phyloP scores from a whole-genome alignment of 2,797 vertebrate species.

The Synanceia verrucosa region DNA sequence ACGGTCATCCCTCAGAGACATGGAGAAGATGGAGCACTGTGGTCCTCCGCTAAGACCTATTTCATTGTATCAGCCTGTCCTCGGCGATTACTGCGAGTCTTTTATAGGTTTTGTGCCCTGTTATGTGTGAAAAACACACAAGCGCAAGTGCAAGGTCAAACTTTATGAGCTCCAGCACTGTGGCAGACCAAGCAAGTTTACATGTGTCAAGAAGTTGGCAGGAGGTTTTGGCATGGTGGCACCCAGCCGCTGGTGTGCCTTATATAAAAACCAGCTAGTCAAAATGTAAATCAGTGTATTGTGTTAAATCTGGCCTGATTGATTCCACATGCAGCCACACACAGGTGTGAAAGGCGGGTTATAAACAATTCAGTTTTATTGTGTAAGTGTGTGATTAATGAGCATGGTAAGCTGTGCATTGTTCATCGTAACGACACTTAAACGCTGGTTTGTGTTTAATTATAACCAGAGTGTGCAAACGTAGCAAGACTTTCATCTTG shows the following conservation, averaged over 20 bases:
- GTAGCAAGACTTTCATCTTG: background rate
- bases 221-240: background rate
- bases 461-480: background rate
- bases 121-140: conserved; percentile 86
- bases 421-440: background rate
- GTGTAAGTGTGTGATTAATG: background rate
- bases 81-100: conserved; percentile 83
- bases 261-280: background rate
- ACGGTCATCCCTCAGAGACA: conserved; percentile 90
- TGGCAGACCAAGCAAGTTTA: background rate
- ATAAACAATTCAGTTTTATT: background rate
- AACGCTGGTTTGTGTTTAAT: background rate
- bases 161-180: conserved; percentile 77
- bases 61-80: conserved; percentile 82
- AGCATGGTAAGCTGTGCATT: background rate
- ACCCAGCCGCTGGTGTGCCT: background rate
- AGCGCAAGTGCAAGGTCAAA: conserved; percentile 86
- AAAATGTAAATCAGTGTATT: background rate
- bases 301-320: background rate
- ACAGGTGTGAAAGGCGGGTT: background rate
- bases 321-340: background rate
- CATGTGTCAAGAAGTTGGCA: background rate
- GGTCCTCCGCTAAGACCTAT: conserved; percentile 74
- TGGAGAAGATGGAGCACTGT: conserved; percentile 54
- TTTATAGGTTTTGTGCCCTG: conserved; percentile 89